Conservation (phyloP, 2,888 invertebrate genomes). For the Halocaridina rubra region DNA sequence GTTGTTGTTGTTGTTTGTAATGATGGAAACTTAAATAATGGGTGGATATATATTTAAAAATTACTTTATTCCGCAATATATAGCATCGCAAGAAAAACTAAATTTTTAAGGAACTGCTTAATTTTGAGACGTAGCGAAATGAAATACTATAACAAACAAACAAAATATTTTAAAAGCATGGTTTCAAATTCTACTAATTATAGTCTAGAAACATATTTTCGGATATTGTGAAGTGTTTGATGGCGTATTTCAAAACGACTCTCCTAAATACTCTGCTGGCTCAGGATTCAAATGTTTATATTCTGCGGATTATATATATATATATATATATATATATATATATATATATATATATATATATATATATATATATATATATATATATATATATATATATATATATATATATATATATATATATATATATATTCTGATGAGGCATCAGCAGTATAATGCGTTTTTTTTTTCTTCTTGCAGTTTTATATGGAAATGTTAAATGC, state of each 20-base stretch:
- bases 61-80: constrained; percentile 45
- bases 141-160: no score
- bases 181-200: no score
- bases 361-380: not conserved
- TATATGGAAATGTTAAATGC: no score
- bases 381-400: constrained; percentile 13
- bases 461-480: no score
- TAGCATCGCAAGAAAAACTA: constrained; percentile 26
- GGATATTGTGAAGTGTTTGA: no score
- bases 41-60: constrained; percentile 44
- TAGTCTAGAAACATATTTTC: no score
- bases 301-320: not conserved
- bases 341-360: not conserved
- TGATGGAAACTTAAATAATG: constrained; percentile 40
- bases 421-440: not conserved
- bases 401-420: not conserved
- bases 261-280: no score
- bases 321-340: not conserved
- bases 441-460: no score
- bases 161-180: no score
- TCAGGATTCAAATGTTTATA: not conserved
- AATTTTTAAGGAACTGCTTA: constrained; percentile 47
- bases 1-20: constrained; percentile 34
- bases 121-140: constrained; percentile 21
- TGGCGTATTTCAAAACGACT: no score